phyloP scores from a whole-genome alignment of 1,140 invertebrate species.

The Danaus melanippus region DNA sequence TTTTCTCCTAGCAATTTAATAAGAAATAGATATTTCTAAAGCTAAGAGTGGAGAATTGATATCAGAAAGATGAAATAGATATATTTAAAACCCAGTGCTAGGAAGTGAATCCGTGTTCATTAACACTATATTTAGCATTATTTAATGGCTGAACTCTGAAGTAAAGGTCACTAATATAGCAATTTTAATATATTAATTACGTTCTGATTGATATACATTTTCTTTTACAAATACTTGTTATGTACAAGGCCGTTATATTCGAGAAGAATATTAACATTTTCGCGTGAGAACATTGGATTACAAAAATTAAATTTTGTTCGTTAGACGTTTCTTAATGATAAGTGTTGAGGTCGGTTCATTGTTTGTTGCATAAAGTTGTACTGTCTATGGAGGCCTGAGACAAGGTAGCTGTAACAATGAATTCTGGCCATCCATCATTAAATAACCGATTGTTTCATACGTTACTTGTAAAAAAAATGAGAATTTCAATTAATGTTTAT shows the following conservation, averaged over 20 bases:
- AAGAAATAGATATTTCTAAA: too few relatives aligned
- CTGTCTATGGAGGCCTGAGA: slow-evolving; percentile 44
- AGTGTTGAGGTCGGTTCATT: slow-evolving; percentile 56
- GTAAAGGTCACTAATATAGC: too few relatives aligned
- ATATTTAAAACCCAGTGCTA: too few relatives aligned
- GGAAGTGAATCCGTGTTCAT: too few relatives aligned
- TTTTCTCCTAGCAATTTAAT: too few relatives aligned
- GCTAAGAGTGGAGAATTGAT: too few relatives aligned
- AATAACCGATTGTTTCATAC: slow-evolving; percentile 10
- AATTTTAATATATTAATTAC: too few relatives aligned
- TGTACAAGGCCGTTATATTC: slow-evolving; percentile 34
- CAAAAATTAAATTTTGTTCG: slow-evolving; percentile 52
- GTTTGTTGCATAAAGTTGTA: slow-evolving; percentile 43
- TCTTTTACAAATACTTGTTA: too few relatives aligned
- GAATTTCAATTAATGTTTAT: slow-evolving; percentile 40
- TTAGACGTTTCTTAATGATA: slow-evolving; percentile 55
- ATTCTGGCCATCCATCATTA: slow-evolving; percentile 15
- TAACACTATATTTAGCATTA: too few relatives aligned
- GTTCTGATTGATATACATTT: too few relatives aligned
- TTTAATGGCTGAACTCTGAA: too few relatives aligned
- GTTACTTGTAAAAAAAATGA: slow-evolving; percentile 3
- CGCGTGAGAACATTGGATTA: slow-evolving; percentile 60
- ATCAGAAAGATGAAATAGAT: too few relatives aligned
- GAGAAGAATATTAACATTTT: slow-evolving; percentile 31
- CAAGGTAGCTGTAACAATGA: slow-evolving; percentile 61